A percentile compares a stretch with the other conserved stretches of the same genome.
phyloP scores from a whole-genome alignment of 2,888 invertebrate species.

The Chromoteleia sp. region DNA sequence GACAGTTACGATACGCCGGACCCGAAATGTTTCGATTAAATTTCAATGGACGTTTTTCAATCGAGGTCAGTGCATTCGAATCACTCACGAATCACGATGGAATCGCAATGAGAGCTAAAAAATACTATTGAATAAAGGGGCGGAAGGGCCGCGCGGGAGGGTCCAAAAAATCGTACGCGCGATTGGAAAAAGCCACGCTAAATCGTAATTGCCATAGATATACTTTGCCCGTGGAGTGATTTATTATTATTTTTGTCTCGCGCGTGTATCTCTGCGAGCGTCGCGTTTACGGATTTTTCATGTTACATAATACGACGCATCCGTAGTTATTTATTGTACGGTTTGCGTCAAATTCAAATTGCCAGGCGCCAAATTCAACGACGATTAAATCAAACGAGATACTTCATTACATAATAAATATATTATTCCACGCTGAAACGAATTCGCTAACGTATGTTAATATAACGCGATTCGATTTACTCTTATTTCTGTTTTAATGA shows the following conservation, averaged over 20 bases:
- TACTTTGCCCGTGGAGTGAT: constrained; percentile 35
- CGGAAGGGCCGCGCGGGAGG: neutral
- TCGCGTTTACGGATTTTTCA: constrained; percentile 40
- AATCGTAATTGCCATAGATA: constrained; percentile 60
- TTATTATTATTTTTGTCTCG: constrained; percentile 49
- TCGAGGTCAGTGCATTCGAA: constrained; percentile 75
- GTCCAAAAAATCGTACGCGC: constrained; percentile 28
- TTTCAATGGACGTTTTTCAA: constrained; percentile 75
- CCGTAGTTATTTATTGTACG: constrained; percentile 34
- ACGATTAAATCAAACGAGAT: constrained; percentile 14
- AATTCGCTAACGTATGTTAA: neutral
- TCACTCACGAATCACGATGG: constrained; percentile 60
- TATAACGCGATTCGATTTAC: neutral
- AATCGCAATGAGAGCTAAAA: constrained; percentile 48
- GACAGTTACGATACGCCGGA: constrained; percentile 34
- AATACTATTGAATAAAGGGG: constrained; percentile 31
- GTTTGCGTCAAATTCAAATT: neutral
- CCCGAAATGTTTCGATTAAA: constrained; percentile 73
- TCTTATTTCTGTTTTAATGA: constrained; percentile 5
- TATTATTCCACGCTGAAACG: constrained; percentile 4
- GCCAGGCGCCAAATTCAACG: neutral
- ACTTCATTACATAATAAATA: constrained; percentile 32
- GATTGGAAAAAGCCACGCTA: constrained; percentile 52
- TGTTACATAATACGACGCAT: constrained; percentile 35
- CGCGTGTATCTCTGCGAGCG: constrained; percentile 15